These are phyloP conservation scores for Orthochromis malagaraziensis DNA, from an alignment of 2,113 vertebrate species.

Conservation along the genomic window DNA sequence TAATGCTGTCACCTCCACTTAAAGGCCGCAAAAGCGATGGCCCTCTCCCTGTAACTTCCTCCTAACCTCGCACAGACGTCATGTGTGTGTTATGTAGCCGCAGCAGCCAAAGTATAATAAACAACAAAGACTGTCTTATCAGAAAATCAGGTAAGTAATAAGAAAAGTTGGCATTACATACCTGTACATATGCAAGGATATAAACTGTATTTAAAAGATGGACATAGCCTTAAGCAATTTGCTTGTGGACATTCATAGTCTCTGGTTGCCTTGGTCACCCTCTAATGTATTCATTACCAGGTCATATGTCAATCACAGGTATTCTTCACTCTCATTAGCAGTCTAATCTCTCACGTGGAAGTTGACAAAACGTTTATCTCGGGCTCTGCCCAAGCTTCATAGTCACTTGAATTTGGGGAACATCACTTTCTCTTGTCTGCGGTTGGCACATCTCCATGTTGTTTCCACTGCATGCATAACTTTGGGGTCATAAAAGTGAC, in stretches of 20 bases:
- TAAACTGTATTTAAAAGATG: background rate
- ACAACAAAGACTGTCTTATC: background rate
- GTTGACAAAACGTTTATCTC: background rate
- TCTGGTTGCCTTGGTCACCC: background rate
- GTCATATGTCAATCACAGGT: background rate
- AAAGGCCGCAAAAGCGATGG: slow-evolving; percentile 22
- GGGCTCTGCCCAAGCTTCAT: background rate
- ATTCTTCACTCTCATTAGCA: background rate
- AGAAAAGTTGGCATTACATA: background rate
- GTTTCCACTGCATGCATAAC: background rate
- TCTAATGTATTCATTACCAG: background rate
- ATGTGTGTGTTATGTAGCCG: background rate
- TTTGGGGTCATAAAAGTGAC: background rate
- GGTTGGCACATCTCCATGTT: background rate
- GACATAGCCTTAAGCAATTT: background rate
- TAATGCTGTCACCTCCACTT: slow-evolving; percentile 73
- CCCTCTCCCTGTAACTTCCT: slow-evolving; percentile 18
- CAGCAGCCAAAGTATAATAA: background rate
- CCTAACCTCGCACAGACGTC: background rate
- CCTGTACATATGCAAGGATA: background rate
- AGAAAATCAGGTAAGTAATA: background rate
- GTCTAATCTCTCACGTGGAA: background rate
- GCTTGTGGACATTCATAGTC: background rate
- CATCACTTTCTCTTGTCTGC: background rate
- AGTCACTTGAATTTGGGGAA: background rate